Conservation (phyloP, 2,888 invertebrate genomes). For the Myathropa florea region DNA sequence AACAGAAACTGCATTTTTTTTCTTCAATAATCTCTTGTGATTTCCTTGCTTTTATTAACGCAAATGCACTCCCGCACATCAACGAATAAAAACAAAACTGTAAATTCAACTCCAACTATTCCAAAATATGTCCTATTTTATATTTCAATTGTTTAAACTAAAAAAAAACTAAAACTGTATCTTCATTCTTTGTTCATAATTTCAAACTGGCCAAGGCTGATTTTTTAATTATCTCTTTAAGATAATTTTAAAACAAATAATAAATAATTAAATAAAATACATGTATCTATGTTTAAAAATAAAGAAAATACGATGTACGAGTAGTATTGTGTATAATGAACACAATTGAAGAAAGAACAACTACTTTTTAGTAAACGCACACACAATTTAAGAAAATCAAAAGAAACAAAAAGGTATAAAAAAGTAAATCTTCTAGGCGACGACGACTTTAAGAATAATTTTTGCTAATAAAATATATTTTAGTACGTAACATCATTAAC, state of each 20-base stretch:
- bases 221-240: slow-evolving; percentile 57
- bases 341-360: slow-evolving; percentile 11
- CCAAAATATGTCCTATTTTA: slow-evolving; percentile 50
- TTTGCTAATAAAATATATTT: slow-evolving; percentile 60
- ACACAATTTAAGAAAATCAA: slow-evolving; percentile 2
- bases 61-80: neutral
- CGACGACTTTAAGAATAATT: slow-evolving; percentile 58
- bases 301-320: slow-evolving; percentile 4
- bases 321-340: slow-evolving; percentile 20
- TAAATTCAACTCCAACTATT: slow-evolving; percentile 46
- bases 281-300: slow-evolving; percentile 47
- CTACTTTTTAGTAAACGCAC: slow-evolving; percentile 58
- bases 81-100: slow-evolving; percentile 6
- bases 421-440: slow-evolving; percentile 39
- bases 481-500: slow-evolving; percentile 34
- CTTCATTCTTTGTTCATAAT: slow-evolving; percentile 30
- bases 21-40: slow-evolving; percentile 5
- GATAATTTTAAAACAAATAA: slow-evolving; percentile 39
- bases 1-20: slow-evolving; percentile 42
- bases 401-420: neutral
- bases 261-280: slow-evolving; percentile 22
- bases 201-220: slow-evolving; percentile 69
- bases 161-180: neutral
- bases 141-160: slow-evolving; percentile 5
- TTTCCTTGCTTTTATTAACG: slow-evolving; percentile 26